phyloP scores from a whole-genome alignment of 2,888 invertebrate species.

The Ochropleura plecta region DNA sequence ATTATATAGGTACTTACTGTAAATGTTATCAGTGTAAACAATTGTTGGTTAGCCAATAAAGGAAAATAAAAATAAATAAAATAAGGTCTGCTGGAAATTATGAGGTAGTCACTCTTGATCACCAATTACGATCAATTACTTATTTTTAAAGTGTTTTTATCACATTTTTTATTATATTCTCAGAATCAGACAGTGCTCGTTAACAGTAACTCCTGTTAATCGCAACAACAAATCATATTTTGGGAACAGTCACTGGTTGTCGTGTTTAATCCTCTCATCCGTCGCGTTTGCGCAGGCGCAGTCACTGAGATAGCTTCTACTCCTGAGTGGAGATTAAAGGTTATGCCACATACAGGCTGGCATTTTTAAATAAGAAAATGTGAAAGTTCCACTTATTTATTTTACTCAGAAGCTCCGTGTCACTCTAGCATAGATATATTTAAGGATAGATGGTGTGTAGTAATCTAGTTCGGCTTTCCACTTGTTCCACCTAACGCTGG shows the following conservation, averaged over 20 bases:
- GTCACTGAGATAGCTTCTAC: constrained; percentile 67
- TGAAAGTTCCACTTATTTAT: neutral
- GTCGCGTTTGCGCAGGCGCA: constrained; percentile 66
- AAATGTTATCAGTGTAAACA: too few species aligned
- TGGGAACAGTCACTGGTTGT: constrained; percentile 74
- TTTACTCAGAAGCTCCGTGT: neutral
- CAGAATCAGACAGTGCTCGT: constrained; percentile 23
- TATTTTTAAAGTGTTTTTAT: constrained; percentile 1
- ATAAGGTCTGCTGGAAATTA: too few species aligned
- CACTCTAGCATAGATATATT: neutral
- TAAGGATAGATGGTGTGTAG: too few species aligned
- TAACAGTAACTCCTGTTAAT: constrained; percentile 57
- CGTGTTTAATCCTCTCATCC: constrained; percentile 77
- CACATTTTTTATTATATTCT: neutral
- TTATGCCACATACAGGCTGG: constrained; percentile 54
- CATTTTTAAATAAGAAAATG: neutral
- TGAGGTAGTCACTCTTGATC: neutral
- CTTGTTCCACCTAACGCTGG: too few species aligned
- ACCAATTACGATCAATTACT: constrained; percentile 23
- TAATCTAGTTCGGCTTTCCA: too few species aligned
- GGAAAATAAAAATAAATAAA: too few species aligned
- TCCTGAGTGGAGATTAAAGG: constrained; percentile 66
- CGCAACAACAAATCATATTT: constrained; percentile 63
- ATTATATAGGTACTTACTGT: too few species aligned
- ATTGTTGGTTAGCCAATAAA: too few species aligned